Evolutionary conservation across 2,888 invertebrate species (phyloP), one percentile per base, ranked within the genome.

Genomic region (Eugnorisma glareosa): DNA sequence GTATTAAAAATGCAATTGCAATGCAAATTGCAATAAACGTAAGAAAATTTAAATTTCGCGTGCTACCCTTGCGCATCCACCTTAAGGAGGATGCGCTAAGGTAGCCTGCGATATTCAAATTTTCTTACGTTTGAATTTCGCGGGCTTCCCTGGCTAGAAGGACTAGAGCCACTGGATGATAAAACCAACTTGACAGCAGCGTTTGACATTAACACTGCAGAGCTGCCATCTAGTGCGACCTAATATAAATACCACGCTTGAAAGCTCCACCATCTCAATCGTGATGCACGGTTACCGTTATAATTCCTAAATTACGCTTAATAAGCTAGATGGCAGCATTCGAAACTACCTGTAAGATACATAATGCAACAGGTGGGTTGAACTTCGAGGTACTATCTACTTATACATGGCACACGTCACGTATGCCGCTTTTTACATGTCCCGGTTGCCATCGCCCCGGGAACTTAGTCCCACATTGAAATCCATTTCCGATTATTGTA

Each of bases 171-270:
- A 48, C 48, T 7, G 24, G 51, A 54, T 43, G 11, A 45, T 5
- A 35, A 24, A 2, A 31, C 24, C 24, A 13, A 31, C 11, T 45
- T 61, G 24, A 10, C 24, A 13, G 15, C 13, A 21, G n/a, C n/a
- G 10, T 54, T 64, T 54, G 13, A n/a, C 13, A 21, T 5, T 43
- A 28, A 1, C 15, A 2, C 28, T 0, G 35, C 59, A 70, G 31
- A 72, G 59, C 67, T 51, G 79, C 86, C 84, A 86, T 83, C 84
- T 84, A 75, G 67, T 48, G 51, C 2, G 11, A 24, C 6, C 28
- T 8, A 15, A 21, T 11, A 24, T 31, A 77, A 85, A 57, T 21
- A 64, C 21, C 4, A 67, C 24, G 15, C n/a, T 80, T 69, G 28
- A 57, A 37, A 59, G 15, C 4, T 45, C 35, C 40, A 37, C 54